phyloP scores from a whole-genome alignment of 2,888 invertebrate species.

The Sisyra terminalis region DNA sequence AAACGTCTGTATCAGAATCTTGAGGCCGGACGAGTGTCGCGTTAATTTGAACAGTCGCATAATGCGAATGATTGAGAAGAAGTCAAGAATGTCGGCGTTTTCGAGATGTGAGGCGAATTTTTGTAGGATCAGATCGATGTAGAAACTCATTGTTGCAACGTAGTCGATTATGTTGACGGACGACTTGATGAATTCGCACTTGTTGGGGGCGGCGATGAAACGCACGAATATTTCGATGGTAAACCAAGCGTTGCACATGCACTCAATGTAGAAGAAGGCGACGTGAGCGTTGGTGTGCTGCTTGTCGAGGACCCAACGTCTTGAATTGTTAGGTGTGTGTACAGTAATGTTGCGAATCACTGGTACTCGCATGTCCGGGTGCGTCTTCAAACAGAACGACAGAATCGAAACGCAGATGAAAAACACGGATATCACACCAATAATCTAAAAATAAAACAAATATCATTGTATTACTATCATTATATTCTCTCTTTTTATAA shows the following conservation, averaged over 20 bases:
- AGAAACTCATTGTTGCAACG: slow-evolving; percentile 96
- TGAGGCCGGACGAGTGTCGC: slow-evolving; percentile 91
- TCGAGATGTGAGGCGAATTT: slow-evolving; percentile 81
- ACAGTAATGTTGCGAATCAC: slow-evolving; percentile 68
- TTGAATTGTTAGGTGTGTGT: slow-evolving; percentile 53
- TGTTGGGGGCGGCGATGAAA: slow-evolving; percentile 86
- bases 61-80: slow-evolving; percentile 94
- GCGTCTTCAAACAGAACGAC: slow-evolving; percentile 99
- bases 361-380: slow-evolving; percentile 94
- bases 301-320: slow-evolving; percentile 76
- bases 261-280: slow-evolving; percentile 97
- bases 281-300: slow-evolving; percentile 85
- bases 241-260: slow-evolving; percentile 98
- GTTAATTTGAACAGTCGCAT: slow-evolving; percentile 96
- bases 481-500: too few relatives aligned
- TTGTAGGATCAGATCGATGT: slow-evolving; percentile 82
- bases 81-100: slow-evolving; percentile 92
- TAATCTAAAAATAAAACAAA: slow-evolving; percentile 54
- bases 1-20: slow-evolving; percentile 96
- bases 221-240: slow-evolving; percentile 77
- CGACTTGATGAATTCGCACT: slow-evolving; percentile 86
- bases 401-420: slow-evolving; percentile 99
- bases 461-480: too few relatives aligned
- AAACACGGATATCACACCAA: slow-evolving; percentile 96
- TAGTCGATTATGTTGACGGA: slow-evolving; percentile 99